phyloP scores from a whole-genome alignment of 2,888 invertebrate genomes.

The Epirrita christyi region DNA sequence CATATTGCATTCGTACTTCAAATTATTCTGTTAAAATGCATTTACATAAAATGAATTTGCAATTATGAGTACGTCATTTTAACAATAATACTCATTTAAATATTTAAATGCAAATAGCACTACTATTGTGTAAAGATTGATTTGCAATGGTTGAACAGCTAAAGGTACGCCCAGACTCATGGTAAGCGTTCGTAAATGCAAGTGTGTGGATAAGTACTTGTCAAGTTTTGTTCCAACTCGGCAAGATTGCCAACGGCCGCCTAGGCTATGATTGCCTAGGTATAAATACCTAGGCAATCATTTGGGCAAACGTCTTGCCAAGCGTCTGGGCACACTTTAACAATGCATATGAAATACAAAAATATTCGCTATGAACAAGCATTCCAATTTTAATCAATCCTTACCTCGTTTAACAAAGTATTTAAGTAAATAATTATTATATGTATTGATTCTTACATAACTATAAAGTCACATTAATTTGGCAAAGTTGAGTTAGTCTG shows the following conservation, averaged over 20 bases:
- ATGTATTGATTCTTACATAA: background rate
- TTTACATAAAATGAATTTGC: background rate
- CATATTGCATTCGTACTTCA: constrained; percentile 9
- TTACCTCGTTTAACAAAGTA: background rate
- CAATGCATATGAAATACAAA: background rate
- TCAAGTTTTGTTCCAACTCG: too few species aligned
- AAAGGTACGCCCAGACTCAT: constrained; percentile 1
- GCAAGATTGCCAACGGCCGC: too few species aligned
- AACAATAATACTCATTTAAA: background rate
- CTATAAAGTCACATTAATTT: constrained; percentile 11
- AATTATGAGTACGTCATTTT: background rate
- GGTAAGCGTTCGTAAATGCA: too few species aligned
- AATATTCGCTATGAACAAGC: background rate
- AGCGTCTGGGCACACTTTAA: background rate
- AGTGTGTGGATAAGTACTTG: too few species aligned
- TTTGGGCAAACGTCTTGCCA: background rate
- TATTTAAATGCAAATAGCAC: constrained; percentile 15
- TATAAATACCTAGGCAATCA: too few species aligned
- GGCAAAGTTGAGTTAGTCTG: background rate
- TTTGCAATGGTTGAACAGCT: constrained; percentile 6
- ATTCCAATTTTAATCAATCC: background rate
- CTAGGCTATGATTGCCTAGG: too few species aligned
- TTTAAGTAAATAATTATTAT: constrained; percentile 5
- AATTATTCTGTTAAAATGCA: background rate
- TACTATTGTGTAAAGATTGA: constrained; percentile 10